Base-by-base conservation (phyloP, 2,888 invertebrate genomes). In the Plemyria rubiginata region DNA sequence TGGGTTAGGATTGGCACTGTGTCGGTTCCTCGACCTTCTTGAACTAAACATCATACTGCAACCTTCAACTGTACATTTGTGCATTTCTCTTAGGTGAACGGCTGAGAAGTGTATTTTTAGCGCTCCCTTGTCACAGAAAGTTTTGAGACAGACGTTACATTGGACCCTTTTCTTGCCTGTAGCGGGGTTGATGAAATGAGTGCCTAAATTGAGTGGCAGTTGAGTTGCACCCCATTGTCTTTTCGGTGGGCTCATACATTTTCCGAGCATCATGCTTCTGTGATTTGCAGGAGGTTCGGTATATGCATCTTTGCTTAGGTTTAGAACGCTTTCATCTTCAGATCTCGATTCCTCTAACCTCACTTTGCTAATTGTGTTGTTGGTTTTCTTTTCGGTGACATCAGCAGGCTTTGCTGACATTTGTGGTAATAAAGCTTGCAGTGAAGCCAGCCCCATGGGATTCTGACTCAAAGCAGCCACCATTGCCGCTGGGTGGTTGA, bases 41-140 rank as follows among this genome's bases (percentile, higher is more conserved):
- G 99, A 99, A 85, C 99, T 99, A 84, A 99, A 99, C 98, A 99
- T 99, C 98, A 99, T 99, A 85, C 98, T 99, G 90, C 99, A 99
- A 0, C 99, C 99, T 83, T 98, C 98, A 0, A 99, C 99, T 0
- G 99, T 99, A 85, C 99, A 99, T 89, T 98, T 98, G 89, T 99
- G 99, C 99, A 99, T 99, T 93, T 99, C 99, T 45, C 99, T 95
- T 65, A 99, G 91, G 85, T 99, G 99, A 9, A 99, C 99, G 0
- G 99, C 99, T 54, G 99, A 99, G 84, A 99, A 99, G 86, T 99
- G 99, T 7, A 99, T 99, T 92, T 99, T 99, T 28, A 99, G 94
- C 0, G 99, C 99, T 66, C 99, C 99, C 93, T 99, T 99, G 93
- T 99, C 99, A 94, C 99, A 99, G 92, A 99, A 99, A 13, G 99